Evolutionary conservation across 2,888 invertebrate genomes (phyloP).

Genomic region (Polydrusus tereticollis): DNA sequence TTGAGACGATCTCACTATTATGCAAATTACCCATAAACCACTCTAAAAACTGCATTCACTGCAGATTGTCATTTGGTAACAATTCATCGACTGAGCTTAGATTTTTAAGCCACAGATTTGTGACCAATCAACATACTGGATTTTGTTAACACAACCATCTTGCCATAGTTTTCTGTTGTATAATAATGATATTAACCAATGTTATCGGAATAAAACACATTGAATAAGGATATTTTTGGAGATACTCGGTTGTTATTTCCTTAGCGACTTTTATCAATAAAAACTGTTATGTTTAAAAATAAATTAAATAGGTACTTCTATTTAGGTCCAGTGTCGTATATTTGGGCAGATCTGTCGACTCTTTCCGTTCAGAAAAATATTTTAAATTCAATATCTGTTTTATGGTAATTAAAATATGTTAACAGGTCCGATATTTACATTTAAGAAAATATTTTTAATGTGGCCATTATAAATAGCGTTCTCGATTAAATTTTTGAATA

Average conservation of each 20-base stretch:
- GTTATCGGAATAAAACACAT: background rate
- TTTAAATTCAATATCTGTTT: constrained; percentile 1
- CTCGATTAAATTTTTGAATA: no score
- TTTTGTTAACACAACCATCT: no score
- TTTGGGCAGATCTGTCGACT: background rate
- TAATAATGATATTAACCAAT: background rate
- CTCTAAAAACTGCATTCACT: no score
- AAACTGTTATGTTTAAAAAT: background rate
- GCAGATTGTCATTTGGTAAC: no score
- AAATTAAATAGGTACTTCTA: background rate
- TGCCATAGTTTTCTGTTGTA: background rate
- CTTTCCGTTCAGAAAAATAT: background rate
- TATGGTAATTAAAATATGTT: background rate
- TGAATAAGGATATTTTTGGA: background rate
- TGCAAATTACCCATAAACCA: no score
- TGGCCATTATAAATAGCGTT: no score
- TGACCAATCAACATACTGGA: no score
- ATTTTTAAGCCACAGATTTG: no score
- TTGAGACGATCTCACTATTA: no score
- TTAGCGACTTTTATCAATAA: background rate
- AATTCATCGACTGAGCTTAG: no score
- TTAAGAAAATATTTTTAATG: no score
- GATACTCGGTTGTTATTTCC: background rate
- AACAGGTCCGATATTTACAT: no score
- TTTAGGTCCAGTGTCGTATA: background rate